Evolutionary conservation across 2,113 vertebrate species (phyloP), one percentile per base, ranked within the genome.

Genomic region (Polyodon spathula): DNA sequence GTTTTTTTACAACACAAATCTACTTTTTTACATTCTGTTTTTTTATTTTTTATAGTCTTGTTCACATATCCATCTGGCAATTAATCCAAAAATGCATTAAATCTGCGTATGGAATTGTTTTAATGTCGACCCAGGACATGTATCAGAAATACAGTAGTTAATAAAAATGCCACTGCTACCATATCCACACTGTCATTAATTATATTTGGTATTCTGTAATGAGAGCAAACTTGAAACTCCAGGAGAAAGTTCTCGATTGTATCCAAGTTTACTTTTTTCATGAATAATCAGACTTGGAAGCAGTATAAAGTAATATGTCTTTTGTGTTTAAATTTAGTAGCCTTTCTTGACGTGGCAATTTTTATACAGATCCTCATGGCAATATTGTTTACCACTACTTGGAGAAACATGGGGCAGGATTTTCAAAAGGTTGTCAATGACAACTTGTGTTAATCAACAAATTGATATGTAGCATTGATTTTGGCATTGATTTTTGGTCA

Each of bases 71-170:
- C 69, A 71, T 76, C 66, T 75, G 72, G 73, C 51, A 66, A 39
- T 67, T 70, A 71, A 73, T 73, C 70, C 71, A 70, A 69, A 71
- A 68, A 65, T 68, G 68, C 56, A 68, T 73, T 69, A 72, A 74
- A 67, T 40, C 55, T 58, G 27, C 61, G 53, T 8, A 44, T 60
- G 66, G 64, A 60, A 71, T 75, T 66, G 27, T 27, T 62, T 67
- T 42, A 66, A 48, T 62, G 16, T 27, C 60, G 61, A 62, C 48
- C 58, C 55, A 59, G 59, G 40, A 59, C 64, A 67, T 67, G 56
- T 55, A 64, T 58, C 70, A 70, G 56, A 64, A 72, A 27, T 27
- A 27, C 27, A 27, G 27, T 27, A 27, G 27, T 27, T 27, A 27
- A 27, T 72, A 73, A 76, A 73, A 73, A 69, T 63, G 48, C 59